Percentiles rank a stretch among this genome's conserved stretches.
These are phyloP conservation scores for Benthosema pterotum DNA, from an alignment of 2,797 vertebrate species.

Conservation along the genomic window DNA sequence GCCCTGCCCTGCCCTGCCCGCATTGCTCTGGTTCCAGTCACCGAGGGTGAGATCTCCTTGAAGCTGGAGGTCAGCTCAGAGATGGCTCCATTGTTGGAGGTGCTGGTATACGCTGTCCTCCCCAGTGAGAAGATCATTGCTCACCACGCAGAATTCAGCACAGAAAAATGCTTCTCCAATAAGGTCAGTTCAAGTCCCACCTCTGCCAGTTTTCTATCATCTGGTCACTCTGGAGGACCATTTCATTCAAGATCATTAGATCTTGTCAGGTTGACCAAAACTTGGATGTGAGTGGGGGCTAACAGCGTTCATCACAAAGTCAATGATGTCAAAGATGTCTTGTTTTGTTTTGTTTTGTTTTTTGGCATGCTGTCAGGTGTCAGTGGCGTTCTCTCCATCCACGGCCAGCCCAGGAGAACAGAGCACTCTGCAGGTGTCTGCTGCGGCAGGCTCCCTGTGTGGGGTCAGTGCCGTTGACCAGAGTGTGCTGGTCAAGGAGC, in stretches of 20 bases:
- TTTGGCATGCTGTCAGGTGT: constrained; percentile 72
- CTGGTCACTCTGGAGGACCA: too few species aligned
- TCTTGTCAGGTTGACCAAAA: too few species aligned
- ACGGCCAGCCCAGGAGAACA: constrained; percentile 78
- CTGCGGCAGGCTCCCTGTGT: constrained; percentile 82
- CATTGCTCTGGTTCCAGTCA: constrained; percentile 44
- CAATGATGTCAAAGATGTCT: too few species aligned
- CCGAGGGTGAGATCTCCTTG: constrained; percentile 58
- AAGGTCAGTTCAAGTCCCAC: constrained; percentile 51
- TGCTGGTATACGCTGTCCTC: constrained; percentile 67
- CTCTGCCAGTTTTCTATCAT: too few species aligned
- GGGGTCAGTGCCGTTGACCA: constrained; percentile 84
- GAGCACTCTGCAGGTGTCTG: constrained; percentile 62
- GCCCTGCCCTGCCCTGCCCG: too few species aligned
- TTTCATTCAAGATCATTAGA: too few species aligned
- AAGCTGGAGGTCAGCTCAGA: constrained; percentile 51
- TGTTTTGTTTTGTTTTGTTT: too few species aligned
- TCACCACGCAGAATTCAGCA: constrained; percentile 48
- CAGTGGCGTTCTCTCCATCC: constrained; percentile 71
- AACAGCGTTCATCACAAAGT: too few species aligned
- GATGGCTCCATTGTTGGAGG: constrained; percentile 64
- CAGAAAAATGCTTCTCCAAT: constrained; percentile 72
- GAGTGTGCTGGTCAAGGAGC: constrained; percentile 82
- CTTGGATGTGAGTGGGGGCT: too few species aligned
- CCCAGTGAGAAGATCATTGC: constrained; percentile 67